A percentile compares a stretch with the other conserved stretches of the same genome.
phyloP scores from a whole-genome alignment of 2,888 invertebrate species.

The Caenorhabditis sp. region DNA sequence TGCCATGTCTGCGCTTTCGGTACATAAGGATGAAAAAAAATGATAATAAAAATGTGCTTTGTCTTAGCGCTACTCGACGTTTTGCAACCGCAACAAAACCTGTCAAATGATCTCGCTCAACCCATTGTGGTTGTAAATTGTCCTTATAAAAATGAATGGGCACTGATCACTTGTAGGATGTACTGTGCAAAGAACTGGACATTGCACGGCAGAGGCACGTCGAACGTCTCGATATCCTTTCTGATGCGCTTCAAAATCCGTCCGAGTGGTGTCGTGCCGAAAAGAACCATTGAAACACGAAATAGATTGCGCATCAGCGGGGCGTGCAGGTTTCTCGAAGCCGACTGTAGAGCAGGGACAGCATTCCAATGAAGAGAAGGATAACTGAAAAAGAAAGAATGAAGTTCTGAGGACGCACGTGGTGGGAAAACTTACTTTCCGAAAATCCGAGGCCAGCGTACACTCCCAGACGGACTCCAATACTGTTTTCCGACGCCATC shows the following conservation, averaged over 20 bases:
- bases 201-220: conserved; percentile 14
- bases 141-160: too few relatives aligned
- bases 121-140: too few relatives aligned
- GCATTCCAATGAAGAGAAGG: conserved; percentile 72
- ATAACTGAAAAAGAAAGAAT: conserved; percentile 72
- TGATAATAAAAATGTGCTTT: too few relatives aligned
- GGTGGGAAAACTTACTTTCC: conserved; percentile 71
- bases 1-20: too few relatives aligned
- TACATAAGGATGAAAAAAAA: too few relatives aligned
- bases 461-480: conserved; percentile 80
- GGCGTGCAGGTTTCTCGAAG: conserved; percentile 79
- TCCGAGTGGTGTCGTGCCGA: conserved; percentile 80
- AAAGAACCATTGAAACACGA: conserved; percentile 80
- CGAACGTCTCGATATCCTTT: conserved; percentile 70
- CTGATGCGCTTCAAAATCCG: conserved; percentile 80
- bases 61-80: too few relatives aligned
- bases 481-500: conserved; percentile 50
- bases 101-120: too few relatives aligned
- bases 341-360: conserved; percentile 79
- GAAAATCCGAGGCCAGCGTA: conserved; percentile 80
- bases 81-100: too few relatives aligned
- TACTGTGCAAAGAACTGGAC: not conserved
- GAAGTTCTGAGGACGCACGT: too few relatives aligned
- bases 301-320: conserved; percentile 78
- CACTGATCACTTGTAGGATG: conserved; percentile 72